A percentile compares a stretch with the other conserved stretches of the same genome.
Conservation (phyloP, 2,888 invertebrate species). For the Fragum fragum region DNA sequence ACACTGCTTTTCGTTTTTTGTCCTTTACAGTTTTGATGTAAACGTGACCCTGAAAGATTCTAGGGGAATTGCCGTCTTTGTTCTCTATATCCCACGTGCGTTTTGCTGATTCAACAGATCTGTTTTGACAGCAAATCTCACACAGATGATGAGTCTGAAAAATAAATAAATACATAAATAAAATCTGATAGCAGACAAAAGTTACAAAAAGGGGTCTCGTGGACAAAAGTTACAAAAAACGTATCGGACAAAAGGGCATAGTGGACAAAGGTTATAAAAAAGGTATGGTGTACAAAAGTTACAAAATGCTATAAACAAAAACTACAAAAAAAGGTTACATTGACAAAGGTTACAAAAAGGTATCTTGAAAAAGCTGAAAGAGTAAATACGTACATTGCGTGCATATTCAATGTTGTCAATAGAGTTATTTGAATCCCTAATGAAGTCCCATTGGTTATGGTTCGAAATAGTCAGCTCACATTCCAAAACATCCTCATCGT, state of each 20-base stretch:
- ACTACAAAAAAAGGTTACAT: no score
- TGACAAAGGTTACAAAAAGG: no score
- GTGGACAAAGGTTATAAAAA: no score
- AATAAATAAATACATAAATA: no score
- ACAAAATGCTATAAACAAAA: no score
- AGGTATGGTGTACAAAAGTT: no score
- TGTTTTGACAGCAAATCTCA: conserved; percentile 9
- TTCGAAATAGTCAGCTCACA: not conserved
- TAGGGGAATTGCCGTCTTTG: not conserved
- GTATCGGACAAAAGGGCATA: no score
- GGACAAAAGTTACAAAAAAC: no score
- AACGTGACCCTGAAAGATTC: not conserved
- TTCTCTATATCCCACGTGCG: conserved; percentile 1
- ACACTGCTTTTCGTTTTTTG: not conserved
- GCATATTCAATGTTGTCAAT: not conserved
- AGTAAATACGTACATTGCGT: not conserved
- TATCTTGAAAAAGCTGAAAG: no score
- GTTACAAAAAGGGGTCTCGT: no score
- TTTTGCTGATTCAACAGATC: not conserved
- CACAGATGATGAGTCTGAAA: not conserved
- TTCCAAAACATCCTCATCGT: not conserved
- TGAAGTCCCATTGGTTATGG: conserved; percentile 11
- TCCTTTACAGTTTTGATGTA: not conserved
- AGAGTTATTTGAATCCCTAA: not conserved
- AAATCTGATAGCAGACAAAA: no score